Percentiles rank a stretch among this genome's conserved stretches.
Evolutionary conservation across 2,888 invertebrate species (phyloP).

Genomic region (Silvanus unidentatus): DNA sequence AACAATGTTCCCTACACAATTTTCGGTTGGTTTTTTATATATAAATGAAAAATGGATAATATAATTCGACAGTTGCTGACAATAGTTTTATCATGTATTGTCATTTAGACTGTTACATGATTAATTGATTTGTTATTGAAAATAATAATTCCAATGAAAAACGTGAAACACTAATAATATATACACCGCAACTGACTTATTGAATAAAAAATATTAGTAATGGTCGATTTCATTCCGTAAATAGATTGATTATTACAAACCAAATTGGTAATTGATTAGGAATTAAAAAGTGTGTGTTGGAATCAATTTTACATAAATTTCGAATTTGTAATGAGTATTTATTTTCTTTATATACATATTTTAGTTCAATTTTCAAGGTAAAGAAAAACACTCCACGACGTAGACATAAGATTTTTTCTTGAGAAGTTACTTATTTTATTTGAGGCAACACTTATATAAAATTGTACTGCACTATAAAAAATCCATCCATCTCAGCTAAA

Average conservation of each 20-base stretch:
- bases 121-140: slow-evolving; percentile 32
- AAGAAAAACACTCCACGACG: too few relatives aligned
- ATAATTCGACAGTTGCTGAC: slow-evolving; percentile 24
- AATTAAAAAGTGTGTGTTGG: too few relatives aligned
- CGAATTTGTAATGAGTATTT: too few relatives aligned
- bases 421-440: slow-evolving; percentile 22
- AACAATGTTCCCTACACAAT: slow-evolving; percentile 14
- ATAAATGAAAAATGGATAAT: slow-evolving; percentile 22
- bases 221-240: too few relatives aligned
- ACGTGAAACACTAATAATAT: too few relatives aligned
- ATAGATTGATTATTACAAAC: too few relatives aligned
- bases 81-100: slow-evolving; percentile 21
- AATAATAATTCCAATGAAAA: slow-evolving; percentile 16
- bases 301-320: too few relatives aligned
- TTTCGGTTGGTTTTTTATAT: slow-evolving; percentile 7
- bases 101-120: slow-evolving; percentile 22
- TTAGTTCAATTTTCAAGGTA: too few relatives aligned
- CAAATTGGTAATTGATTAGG: too few relatives aligned
- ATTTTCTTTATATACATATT: too few relatives aligned
- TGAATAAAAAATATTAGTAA: too few relatives aligned
- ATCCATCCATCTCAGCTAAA: slow-evolving; percentile 44
- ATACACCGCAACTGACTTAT: too few relatives aligned
- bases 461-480: slow-evolving; percentile 38
- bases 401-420: not conserved
- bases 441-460: slow-evolving; percentile 20